These are phyloP conservation scores for Rutilus rutilus DNA, from an alignment of 2,113 vertebrate genomes.

Conservation along the genomic window DNA sequence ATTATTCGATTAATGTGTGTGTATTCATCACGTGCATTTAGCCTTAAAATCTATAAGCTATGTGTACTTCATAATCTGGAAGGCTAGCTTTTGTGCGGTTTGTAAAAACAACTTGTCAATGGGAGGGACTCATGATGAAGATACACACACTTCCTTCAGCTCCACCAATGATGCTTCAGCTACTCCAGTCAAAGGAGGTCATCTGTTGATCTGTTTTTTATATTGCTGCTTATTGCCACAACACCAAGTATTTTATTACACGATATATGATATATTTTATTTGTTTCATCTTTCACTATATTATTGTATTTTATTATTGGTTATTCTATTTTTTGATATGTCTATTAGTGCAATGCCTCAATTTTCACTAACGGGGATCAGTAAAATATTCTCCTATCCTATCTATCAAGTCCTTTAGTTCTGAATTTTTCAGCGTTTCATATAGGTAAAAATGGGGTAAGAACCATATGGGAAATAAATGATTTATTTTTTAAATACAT, in stretches of 20 bases:
- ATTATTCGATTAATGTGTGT: neutral
- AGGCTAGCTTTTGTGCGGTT: neutral
- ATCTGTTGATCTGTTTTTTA: neutral
- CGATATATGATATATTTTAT: too few relatives aligned
- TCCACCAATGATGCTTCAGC: conserved; percentile 15
- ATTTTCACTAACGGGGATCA: too few relatives aligned
- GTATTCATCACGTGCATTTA: neutral
- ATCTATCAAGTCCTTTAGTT: too few relatives aligned
- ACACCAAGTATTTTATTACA: neutral
- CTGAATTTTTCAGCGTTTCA: neutral
- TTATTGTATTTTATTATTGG: neutral
- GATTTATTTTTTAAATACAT: too few relatives aligned
- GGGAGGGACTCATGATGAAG: neutral
- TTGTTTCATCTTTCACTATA: too few relatives aligned
- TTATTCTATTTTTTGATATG: neutral
- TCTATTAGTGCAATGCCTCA: neutral
- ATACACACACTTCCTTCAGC: neutral
- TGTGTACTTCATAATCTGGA: neutral
- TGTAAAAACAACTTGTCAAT: neutral
- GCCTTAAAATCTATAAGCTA: neutral
- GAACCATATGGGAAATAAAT: too few relatives aligned
- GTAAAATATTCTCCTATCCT: too few relatives aligned
- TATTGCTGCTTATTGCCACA: neutral
- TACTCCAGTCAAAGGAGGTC: neutral
- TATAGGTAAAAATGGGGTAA: neutral